Evolutionary conservation across 37 sponge, comb jelly and placozoan species (phyloP).

Genomic region (Halisarca cf. caerulea): DNA sequence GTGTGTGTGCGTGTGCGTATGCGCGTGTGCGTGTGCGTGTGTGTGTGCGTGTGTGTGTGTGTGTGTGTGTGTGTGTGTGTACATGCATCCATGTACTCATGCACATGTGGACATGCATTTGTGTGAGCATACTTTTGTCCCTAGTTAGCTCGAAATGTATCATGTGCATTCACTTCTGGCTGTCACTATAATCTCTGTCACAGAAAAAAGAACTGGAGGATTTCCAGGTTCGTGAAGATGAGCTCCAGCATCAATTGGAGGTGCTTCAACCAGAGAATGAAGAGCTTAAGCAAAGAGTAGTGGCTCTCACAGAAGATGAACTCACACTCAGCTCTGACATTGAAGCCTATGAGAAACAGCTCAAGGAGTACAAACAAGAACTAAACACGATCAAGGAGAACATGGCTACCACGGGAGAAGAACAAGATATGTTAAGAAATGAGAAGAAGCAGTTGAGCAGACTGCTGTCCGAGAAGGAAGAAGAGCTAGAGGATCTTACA

Average conservation of each 20-base stretch:
- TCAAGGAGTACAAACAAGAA: background rate
- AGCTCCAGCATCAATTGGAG: background rate
- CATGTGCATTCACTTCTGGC: background rate
- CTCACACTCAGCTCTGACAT: background rate
- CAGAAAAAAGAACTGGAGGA: background rate
- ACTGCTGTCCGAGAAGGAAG: conserved; percentile 16
- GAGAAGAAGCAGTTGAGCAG: background rate
- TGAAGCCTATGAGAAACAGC: background rate
- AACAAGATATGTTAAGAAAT: background rate
- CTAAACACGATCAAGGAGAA: background rate
- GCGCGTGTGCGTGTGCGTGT: background rate
- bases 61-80: background rate
- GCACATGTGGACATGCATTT: too few species aligned
- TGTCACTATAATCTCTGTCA: too few species aligned
- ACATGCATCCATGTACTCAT: too few species aligned
- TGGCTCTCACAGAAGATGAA: background rate
- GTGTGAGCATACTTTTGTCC: background rate
- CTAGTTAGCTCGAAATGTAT: too few species aligned
- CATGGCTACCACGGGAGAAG: background rate
- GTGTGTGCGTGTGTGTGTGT: background rate
- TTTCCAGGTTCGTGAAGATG: background rate
- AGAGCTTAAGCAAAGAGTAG: background rate
- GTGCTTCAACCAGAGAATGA: conserved; percentile 2
- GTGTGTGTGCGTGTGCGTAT: background rate
- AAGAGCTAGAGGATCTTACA: background rate